Evolutionary conservation across 2,113 vertebrate species (phyloP), one percentile per base, ranked within the genome.

Genomic region (Ardeotis arabs): DNA sequence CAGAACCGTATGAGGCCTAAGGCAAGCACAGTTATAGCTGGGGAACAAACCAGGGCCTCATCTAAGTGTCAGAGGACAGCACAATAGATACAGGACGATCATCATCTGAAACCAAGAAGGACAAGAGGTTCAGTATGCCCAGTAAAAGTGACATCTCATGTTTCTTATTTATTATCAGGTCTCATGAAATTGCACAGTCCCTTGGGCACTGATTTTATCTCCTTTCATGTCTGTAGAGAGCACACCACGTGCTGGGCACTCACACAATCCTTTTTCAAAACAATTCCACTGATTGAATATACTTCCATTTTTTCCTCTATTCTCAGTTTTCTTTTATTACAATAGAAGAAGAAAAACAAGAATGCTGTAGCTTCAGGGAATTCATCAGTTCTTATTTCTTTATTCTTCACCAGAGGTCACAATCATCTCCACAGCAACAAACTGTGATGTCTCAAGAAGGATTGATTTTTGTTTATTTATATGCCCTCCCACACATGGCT

Each of bases 351-450:
- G 47, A 84, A 96, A 92, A 89, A 56, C 60, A 94, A 94, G 59
- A 84, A 84, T 72, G 77, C 47, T 66, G 11, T 76, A 93, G 83
- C 90, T 93, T 93, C 50, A 47, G 74, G 83, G 79, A 94, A 96
- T 82, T 92, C 49, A 94, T 74, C 73, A 82, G 41, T 33, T 93
- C 62, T 85, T 73, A 77, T 70, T 85, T 89, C 91, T 95, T 85
- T 87, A 50, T 49, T 92, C 73, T 74, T 81, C 83, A 92, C 69
- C 64, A 94, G 90, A 96, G 76, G 76, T 95, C 87, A 94, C 59
- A 92, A 80, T 79, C 66, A 93, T 97, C 96, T 96, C 90, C 80
- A 89, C 96, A 96, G 93, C 83, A 97, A 96, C 92, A 87, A 94
- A 91, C 22, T 52, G 52, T 53, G 58, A 94, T 94, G 83, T 82